Conservation (phyloP, 2,113 vertebrate species). For the Oncorhynchus clarkii region DNA sequence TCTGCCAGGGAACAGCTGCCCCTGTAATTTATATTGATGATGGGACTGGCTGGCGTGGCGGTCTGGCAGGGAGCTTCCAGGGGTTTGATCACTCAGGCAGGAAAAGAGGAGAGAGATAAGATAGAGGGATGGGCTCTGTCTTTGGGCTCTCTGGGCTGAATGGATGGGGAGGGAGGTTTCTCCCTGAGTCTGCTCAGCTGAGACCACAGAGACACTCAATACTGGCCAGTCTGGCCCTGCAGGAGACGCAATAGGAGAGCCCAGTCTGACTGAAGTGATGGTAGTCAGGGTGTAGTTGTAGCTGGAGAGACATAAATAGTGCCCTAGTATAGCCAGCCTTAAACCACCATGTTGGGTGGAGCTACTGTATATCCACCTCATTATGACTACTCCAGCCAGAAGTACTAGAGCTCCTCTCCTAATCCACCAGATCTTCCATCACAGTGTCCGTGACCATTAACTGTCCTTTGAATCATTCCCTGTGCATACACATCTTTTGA, state of each 20-base stretch:
- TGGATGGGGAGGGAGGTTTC: conserved; percentile 29
- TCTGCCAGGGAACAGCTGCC: conserved; percentile 75
- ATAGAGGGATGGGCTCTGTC: conserved; percentile 57
- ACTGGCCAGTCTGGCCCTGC: background rate
- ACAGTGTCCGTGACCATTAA: conserved; percentile 63
- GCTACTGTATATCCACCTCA: conserved; percentile 42
- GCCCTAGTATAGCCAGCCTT: conserved; percentile 25
- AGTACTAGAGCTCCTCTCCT: conserved; percentile 46
- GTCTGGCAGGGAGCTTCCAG: conserved; percentile 64
- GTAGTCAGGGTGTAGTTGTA: conserved; percentile 39
- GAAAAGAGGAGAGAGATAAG: conserved; percentile 58
- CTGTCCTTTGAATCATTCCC: conserved; percentile 60
- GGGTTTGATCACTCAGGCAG: conserved; percentile 76
- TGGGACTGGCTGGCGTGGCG: conserved; percentile 45
- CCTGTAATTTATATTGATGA: conserved; percentile 79
- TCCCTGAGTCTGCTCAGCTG: conserved; percentile 6
- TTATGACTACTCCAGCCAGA: conserved; percentile 59
- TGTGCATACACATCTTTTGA: conserved; percentile 49
- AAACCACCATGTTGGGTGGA: conserved; percentile 42
- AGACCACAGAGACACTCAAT: conserved; percentile 45
- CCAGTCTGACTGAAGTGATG: conserved; percentile 1
- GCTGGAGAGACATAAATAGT: conserved; percentile 53
- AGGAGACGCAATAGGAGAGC: background rate
- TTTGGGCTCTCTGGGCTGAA: conserved; percentile 42
- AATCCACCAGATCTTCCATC: conserved; percentile 41